These are phyloP conservation scores for Andrena trimmerana DNA, from an alignment of 2,888 invertebrate genomes.

Conservation along the genomic window DNA sequence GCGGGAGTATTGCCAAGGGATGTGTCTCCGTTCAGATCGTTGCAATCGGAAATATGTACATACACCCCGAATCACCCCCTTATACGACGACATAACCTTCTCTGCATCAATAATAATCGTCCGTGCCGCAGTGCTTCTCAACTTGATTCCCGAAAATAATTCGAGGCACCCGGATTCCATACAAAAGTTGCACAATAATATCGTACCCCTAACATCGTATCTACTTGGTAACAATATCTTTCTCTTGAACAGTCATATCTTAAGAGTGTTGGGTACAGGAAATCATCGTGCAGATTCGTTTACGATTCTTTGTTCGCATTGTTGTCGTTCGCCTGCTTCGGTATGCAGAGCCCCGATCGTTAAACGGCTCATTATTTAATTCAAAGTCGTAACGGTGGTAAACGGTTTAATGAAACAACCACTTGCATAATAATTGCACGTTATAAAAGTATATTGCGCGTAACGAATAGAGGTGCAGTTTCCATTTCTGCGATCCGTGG, in stretches of 20 bases:
- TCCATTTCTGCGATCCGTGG: neutral
- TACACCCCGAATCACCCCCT: slow-evolving; percentile 71
- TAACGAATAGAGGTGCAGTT: slow-evolving; percentile 10
- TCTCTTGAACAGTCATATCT: neutral
- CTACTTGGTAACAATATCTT: neutral
- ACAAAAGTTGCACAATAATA: neutral
- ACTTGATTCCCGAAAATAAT: slow-evolving; percentile 34
- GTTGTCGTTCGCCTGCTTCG: neutral
- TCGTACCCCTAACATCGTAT: neutral
- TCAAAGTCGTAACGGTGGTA: slow-evolving; percentile 32
- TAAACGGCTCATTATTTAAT: slow-evolving; percentile 59
- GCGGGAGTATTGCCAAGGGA: slow-evolving; percentile 34
- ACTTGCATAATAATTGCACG: slow-evolving; percentile 30
- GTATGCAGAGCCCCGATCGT: slow-evolving; percentile 18
- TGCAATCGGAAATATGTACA: slow-evolving; percentile 68
- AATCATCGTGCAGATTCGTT: neutral
- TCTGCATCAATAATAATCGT: slow-evolving; percentile 76
- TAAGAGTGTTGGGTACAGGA: neutral
- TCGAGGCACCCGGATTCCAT: neutral
- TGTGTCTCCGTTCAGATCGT: slow-evolving; percentile 55
- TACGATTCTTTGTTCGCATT: neutral
- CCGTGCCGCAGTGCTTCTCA: slow-evolving; percentile 74
- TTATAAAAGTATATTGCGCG: slow-evolving; percentile 8
- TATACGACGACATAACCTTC: slow-evolving; percentile 66
- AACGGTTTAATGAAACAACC: slow-evolving; percentile 53